Evolutionary conservation across 2,888 invertebrate genomes (phyloP).

Genomic region (Laothoe populi): DNA sequence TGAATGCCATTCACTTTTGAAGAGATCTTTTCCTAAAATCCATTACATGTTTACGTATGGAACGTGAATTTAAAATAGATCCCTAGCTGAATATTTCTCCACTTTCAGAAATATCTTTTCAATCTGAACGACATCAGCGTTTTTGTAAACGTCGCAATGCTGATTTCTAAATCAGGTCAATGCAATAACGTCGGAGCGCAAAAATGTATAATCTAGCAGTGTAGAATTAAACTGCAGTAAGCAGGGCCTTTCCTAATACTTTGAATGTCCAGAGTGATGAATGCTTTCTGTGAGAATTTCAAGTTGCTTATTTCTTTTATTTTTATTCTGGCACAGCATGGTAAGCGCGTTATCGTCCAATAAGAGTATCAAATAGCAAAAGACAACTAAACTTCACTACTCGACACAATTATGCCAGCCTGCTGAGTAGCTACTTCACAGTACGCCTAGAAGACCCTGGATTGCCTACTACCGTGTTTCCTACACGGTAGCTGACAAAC

Average conservation of each 20-base stretch:
- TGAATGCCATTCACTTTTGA: no score
- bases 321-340: no score
- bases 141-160: slow-evolving; percentile 16
- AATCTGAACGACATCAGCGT: slow-evolving; percentile 14
- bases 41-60: background rate
- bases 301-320: no score
- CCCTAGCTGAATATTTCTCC: background rate
- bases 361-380: no score
- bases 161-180: slow-evolving; percentile 22
- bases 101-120: slow-evolving; percentile 13
- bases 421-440: no score
- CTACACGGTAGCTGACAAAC: no score
- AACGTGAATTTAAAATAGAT: background rate
- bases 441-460: no score
- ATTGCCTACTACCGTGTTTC: no score
- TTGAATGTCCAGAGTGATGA: background rate
- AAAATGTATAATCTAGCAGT: background rate
- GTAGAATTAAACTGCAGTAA: slow-evolving; percentile 2
- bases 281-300: background rate
- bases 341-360: no score
- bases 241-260: background rate
- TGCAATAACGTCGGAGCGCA: slow-evolving; percentile 6
- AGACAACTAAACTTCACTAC: no score
- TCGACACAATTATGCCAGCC: no score
- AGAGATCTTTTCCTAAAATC: no score